These are phyloP conservation scores for Oscarella lobularis DNA, from an alignment of 37 sponge, comb jelly and placozoan genomes.

Conservation along the genomic window DNA sequence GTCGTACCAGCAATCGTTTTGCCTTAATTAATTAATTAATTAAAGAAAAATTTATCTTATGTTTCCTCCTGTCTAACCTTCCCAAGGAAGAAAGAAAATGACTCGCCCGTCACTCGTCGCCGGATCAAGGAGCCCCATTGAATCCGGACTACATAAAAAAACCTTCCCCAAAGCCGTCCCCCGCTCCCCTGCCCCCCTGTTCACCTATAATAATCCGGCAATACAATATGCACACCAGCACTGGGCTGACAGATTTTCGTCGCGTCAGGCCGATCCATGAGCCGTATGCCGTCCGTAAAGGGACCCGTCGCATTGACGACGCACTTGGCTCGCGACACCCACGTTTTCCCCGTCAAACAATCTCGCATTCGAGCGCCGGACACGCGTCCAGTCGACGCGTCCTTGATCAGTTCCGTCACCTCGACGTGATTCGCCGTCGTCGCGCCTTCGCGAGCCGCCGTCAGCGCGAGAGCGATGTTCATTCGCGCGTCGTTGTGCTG, in stretches of 20 bases:
- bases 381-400: slow-evolving; percentile 24
- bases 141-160: slow-evolving; percentile 39
- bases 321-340: slow-evolving; percentile 80
- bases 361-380: slow-evolving; percentile 67
- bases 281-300: slow-evolving; percentile 72
- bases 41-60: background rate
- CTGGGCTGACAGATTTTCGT: slow-evolving; percentile 69
- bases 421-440: slow-evolving; percentile 77
- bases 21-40: slow-evolving; percentile 11
- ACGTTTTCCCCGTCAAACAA: slow-evolving; percentile 61
- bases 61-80: slow-evolving; percentile 32
- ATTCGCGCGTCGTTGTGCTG: slow-evolving; percentile 98
- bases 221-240: slow-evolving; percentile 83
- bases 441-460: slow-evolving; percentile 89
- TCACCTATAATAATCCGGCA: slow-evolving; percentile 86
- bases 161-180: background rate
- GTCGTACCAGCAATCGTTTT: slow-evolving; percentile 90
- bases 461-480: slow-evolving; percentile 82
- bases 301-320: slow-evolving; percentile 98
- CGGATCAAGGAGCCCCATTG: slow-evolving; percentile 96
- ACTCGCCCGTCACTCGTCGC: slow-evolving; percentile 93
- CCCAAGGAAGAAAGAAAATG: slow-evolving; percentile 99
- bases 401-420: slow-evolving; percentile 41
- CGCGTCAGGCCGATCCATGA: slow-evolving; percentile 64
- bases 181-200: background rate